Conservation (phyloP, 2,113 vertebrate genomes). For the Pagrus major region DNA sequence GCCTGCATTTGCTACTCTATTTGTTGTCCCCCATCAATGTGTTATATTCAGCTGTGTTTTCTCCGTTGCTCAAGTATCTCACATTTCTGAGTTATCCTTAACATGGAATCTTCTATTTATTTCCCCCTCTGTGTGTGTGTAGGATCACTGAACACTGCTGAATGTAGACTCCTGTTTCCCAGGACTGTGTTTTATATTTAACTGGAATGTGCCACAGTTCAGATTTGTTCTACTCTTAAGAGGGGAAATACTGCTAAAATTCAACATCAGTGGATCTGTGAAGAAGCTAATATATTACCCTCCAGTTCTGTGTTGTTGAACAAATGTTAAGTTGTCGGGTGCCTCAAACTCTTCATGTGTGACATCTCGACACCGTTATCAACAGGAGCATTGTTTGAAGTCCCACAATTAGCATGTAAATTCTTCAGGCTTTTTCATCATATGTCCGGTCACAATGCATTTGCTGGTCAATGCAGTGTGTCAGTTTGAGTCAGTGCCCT, state of each 20-base stretch:
- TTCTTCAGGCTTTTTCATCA: conserved; percentile 26
- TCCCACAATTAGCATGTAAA: conserved; percentile 14
- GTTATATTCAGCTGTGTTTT: conserved; percentile 65
- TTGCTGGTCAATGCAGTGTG: conserved; percentile 81
- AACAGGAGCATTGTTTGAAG: neutral
- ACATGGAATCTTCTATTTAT: conserved; percentile 67
- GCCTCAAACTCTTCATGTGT: neutral
- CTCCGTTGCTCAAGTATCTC: conserved; percentile 59
- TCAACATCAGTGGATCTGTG: neutral
- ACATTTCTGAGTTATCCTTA: conserved; percentile 63
- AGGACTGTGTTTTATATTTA: conserved; percentile 64
- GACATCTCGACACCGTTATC: neutral
- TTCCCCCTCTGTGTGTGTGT: conserved; percentile 51
- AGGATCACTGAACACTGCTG: conserved; percentile 63
- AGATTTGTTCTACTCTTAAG: conserved; percentile 32
- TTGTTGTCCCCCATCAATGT: conserved; percentile 57
- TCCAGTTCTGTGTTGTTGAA: conserved; percentile 7
- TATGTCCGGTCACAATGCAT: conserved; percentile 56
- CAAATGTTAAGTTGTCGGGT: neutral
- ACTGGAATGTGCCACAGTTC: conserved; percentile 75
- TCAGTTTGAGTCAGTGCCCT: conserved; percentile 48
- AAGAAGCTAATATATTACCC: conserved; percentile 10
- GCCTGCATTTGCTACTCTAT: conserved; percentile 66
- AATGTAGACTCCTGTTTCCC: conserved; percentile 59
- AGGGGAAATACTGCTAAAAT: conserved; percentile 11